Evolutionary conservation across 2,113 vertebrate genomes (phyloP), one percentile per base, ranked within the genome.

Genomic region (Gallinago undulata): DNA sequence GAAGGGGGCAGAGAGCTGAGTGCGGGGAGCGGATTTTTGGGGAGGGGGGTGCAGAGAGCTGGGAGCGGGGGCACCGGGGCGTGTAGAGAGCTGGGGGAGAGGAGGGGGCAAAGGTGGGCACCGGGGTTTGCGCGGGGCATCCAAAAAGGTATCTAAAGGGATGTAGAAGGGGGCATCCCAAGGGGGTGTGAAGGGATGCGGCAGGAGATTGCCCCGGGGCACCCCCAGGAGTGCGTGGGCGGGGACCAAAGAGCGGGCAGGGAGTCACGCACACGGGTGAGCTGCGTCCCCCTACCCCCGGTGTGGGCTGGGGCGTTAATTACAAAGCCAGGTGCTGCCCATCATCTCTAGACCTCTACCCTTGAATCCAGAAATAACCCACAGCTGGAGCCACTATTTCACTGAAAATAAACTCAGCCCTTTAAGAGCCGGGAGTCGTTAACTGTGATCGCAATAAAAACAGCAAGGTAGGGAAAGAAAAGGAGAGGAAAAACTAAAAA

Each of bases 171-270:
- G 22, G 23, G 4, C 15, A 18, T 3, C 30, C 64, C 3, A 1
- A 13, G 19, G 8, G 4, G 19, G 48, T 1, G 48, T 2, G 6
- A 28, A 35, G 45, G 62, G 16, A 13, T 5, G 19, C 8, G 19
- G 1, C 18, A 4, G 4, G n/a, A 24, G 2, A 3, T 6, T 9
- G 55, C 9, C 30, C 10, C 10, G 17, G 39, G 31, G 4, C 22
- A 6, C 28, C 23, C 37, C 9, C 37, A 30, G 62, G 39, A 41
- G 70, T 3, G 7, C 6, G n/a, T 6, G 13, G 64, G 9, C 0
- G 19, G 8, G 24, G 4, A 18, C 27, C 15, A 30, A 10, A 53
- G 51, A 17, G 51, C 27, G 4, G 16, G 15, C 51, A 30, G 11
- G 15, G 51, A 53, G 51, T 6, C 53, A 30, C 53, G 16, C 16